Evolutionary conservation across 2,797 vertebrate species (phyloP), one percentile per base, ranked within the genome.

Genomic region (Danio tinwini): DNA sequence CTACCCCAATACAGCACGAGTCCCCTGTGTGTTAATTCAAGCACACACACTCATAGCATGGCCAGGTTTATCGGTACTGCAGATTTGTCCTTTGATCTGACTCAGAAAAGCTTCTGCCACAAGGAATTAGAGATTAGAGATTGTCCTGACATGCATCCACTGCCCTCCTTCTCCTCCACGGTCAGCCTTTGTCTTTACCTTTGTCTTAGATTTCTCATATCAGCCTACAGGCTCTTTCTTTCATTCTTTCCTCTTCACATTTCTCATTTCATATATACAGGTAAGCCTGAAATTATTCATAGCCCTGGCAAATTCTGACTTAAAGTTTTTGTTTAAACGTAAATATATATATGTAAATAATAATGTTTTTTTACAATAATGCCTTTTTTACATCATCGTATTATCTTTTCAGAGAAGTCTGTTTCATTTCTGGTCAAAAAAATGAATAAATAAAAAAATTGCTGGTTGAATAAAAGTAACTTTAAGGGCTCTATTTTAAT

Each of bases 31-130:
- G 47, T 21, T 59, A 13, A 61, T 78, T 47, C 16, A 42, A n/a
- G 40, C 45, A 61, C 63, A 44, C 49, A 78, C 80, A 81, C 73
- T 76, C 74, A 80, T 11, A 2, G 7, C 21, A 78, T 45, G 70
- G 13, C 42, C 76, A 80, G 81, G 73, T 55, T 87, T 88, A 90
- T 92, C 88, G 81, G 78, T 56, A 52, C 83, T 81, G 83, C 83
- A 88, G 85, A 88, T 90, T 86, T 84, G 67, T 76, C 53, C 89
- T 92, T 89, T 92, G 88, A 91, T 90, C 86, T 82, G 8, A 45
- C 69, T 21, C 71, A 44, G 81, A 78, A 80, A 81, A 86, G 84
- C 83, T 80, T 76, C 83, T 85, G 86, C 86, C 87, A 85, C 44
- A 2, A 84, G 83, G 88, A 83, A 90, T 89, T 74, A 82, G 71